Evolutionary conservation across 2,888 invertebrate species (phyloP).

Genomic region (Drosophila putrida): DNA sequence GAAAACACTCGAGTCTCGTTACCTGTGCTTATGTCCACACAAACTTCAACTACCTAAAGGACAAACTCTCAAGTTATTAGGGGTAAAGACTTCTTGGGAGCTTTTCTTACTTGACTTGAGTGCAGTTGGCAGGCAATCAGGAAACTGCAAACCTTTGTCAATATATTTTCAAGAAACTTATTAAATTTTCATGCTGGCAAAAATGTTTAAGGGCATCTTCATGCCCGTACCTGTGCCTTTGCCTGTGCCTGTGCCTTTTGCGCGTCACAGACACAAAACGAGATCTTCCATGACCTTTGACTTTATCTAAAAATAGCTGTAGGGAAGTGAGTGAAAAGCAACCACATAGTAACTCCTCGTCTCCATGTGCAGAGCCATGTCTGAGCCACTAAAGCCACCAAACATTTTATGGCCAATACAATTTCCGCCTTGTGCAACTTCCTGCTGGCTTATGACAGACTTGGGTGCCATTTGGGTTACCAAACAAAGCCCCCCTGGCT

Average conservation of each 20-base stretch:
- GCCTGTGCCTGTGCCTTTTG: neutral
- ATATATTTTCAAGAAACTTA: conserved; percentile 39
- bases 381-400: conserved; percentile 34
- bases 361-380: conserved; percentile 9
- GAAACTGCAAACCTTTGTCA: conserved; percentile 31
- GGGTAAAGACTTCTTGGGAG: conserved; percentile 3
- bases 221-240: neutral
- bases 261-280: conserved; percentile 22
- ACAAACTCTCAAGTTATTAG: conserved; percentile 32
- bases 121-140: conserved; percentile 58
- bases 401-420: conserved; percentile 63
- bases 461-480: conserved; percentile 53
- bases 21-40: neutral
- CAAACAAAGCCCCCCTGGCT: conserved; percentile 22
- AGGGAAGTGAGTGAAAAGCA: neutral
- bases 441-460: conserved; percentile 46
- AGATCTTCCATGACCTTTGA: conserved; percentile 44
- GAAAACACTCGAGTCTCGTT: conserved; percentile 17
- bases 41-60: conserved; percentile 11
- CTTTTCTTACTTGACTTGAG: conserved; percentile 11
- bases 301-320: conserved; percentile 56
- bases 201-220: conserved; percentile 19
- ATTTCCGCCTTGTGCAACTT: conserved; percentile 55
- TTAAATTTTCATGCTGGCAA: conserved; percentile 47
- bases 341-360: conserved; percentile 22